Conservation (phyloP, 1,140 invertebrate genomes). For the Oncopeltus fasciatus region DNA sequence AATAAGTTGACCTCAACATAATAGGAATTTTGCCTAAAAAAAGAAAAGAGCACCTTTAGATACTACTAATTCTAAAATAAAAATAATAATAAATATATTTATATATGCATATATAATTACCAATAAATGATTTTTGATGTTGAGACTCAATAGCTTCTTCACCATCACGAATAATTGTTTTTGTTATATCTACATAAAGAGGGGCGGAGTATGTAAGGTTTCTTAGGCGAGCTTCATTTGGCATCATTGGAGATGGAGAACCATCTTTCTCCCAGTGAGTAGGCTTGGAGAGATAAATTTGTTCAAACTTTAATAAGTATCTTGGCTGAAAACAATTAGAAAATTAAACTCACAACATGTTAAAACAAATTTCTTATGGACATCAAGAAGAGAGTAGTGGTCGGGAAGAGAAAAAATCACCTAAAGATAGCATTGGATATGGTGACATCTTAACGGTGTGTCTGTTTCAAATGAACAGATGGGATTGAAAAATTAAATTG, state of each 20-base stretch:
- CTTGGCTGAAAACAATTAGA: slow-evolving; percentile 47
- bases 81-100: neutral
- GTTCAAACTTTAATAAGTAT: slow-evolving; percentile 92
- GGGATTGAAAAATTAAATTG: too few species aligned
- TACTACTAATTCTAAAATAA: neutral
- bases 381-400: too few species aligned
- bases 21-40: slow-evolving; percentile 81
- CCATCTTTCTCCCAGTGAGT: slow-evolving; percentile 99
- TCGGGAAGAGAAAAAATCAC: too few species aligned
- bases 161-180: slow-evolving; percentile 80
- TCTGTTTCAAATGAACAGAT: too few species aligned
- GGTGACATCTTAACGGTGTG: too few species aligned
- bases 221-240: slow-evolving; percentile 83
- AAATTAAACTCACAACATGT: too few species aligned
- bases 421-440: too few species aligned
- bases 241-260: slow-evolving; percentile 96
- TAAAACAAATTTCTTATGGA: too few species aligned
- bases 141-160: slow-evolving; percentile 85
- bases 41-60: too few species aligned
- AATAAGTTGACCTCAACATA: slow-evolving; percentile 95
- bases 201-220: slow-evolving; percentile 92
- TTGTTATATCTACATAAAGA: slow-evolving; percentile 94
- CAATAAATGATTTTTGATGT: slow-evolving; percentile 96
- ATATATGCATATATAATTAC: slow-evolving; percentile 28
- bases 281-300: slow-evolving; percentile 96